A percentile compares a stretch with the other conserved stretches of the same genome.
These are phyloP conservation scores for Emydura subglobosa DNA, from an alignment of 2,113 vertebrate species.

Conservation along the genomic window DNA sequence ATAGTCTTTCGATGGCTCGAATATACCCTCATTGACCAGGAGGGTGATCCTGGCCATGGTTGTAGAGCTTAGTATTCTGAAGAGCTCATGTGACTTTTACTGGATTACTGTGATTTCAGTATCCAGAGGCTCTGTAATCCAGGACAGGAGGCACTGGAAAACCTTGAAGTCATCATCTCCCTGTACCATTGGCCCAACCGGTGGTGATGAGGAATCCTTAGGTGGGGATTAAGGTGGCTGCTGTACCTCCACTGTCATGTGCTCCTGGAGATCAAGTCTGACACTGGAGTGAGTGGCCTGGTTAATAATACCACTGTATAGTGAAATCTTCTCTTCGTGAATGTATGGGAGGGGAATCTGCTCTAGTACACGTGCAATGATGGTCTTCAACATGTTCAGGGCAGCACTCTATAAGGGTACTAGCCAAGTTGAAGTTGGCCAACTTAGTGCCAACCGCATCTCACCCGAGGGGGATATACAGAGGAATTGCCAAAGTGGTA, in stretches of 20 bases:
- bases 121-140: neutral
- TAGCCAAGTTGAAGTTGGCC: neutral
- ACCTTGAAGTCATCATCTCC: neutral
- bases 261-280: neutral
- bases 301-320: neutral
- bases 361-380: neutral
- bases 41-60: neutral
- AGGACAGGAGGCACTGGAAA: neutral
- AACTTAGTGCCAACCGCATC: neutral
- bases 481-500: neutral
- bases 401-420: rapidly evolving
- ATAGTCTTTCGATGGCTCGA: neutral
- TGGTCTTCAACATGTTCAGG: neutral
- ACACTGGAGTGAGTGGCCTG: neutral
- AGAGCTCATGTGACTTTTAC: neutral
- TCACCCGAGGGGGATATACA: neutral
- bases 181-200: neutral
- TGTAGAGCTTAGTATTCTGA: neutral
- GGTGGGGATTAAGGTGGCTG: neutral
- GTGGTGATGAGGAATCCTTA: neutral
- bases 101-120: neutral
- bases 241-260: neutral
- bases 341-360: neutral
- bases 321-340: neutral
- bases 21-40: neutral